Percentiles rank a stretch among this genome's conserved stretches.
These are phyloP conservation scores for Cariama cristata DNA, from an alignment of 2,113 vertebrate genomes.

Conservation along the genomic window DNA sequence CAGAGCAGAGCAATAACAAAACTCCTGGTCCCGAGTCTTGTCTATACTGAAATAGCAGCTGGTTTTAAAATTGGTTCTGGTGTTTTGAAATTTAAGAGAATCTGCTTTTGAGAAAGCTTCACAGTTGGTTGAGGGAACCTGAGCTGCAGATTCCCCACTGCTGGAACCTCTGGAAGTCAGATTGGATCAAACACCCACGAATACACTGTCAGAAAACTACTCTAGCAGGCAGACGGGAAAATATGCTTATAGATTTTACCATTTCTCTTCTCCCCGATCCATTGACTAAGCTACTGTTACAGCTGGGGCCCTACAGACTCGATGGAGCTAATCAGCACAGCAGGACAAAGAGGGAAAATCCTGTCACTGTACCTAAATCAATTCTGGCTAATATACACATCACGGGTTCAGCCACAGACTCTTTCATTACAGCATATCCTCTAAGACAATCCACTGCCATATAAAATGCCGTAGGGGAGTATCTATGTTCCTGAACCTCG, in stretches of 20 bases:
- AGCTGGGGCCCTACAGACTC: neutral
- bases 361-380: neutral
- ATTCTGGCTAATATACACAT: neutral
- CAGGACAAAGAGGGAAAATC: conserved; percentile 4
- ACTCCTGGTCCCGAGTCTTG: neutral
- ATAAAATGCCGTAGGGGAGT: neutral
- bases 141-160: accelerated
- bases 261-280: neutral
- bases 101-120: neutral
- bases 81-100: conserved; percentile 1
- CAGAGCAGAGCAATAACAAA: neutral
- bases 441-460: neutral
- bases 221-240: neutral
- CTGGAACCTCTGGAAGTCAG: neutral
- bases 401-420: neutral
- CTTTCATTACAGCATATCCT: neutral
- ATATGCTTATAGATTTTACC: conserved; percentile 15
- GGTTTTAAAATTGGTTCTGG: neutral
- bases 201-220: neutral
- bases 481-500: neutral
- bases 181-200: neutral
- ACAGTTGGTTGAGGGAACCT: neutral
- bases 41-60: neutral
- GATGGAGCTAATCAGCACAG: neutral
- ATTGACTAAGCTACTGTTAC: conserved; percentile 28